These are phyloP conservation scores for Leucoma salicis DNA, from an alignment of 2,888 invertebrate species.

Conservation along the genomic window DNA sequence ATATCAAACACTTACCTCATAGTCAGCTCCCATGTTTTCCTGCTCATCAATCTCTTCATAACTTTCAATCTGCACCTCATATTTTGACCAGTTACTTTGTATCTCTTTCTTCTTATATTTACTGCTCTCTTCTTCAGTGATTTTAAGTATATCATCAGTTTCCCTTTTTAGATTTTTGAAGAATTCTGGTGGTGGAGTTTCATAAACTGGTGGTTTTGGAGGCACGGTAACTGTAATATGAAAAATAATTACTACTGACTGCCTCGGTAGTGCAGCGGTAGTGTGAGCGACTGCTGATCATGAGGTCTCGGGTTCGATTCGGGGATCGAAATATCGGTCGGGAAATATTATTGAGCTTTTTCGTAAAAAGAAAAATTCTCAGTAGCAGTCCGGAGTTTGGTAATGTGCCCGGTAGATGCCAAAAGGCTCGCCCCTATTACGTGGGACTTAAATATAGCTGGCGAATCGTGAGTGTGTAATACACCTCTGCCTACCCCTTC, in stretches of 20 bases:
- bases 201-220: slow-evolving; percentile 53
- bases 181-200: slow-evolving; percentile 68
- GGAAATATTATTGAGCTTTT: too few species aligned
- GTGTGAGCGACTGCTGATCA: too few species aligned
- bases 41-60: slow-evolving; percentile 73
- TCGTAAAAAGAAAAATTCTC: too few species aligned
- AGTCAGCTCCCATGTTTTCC: slow-evolving; percentile 72
- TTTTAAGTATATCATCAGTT: slow-evolving; percentile 73
- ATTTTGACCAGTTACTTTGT: slow-evolving; percentile 75
- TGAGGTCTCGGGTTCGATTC: too few species aligned
- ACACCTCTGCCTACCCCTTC: too few species aligned
- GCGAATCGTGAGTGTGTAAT: too few species aligned
- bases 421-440: too few species aligned
- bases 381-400: too few species aligned
- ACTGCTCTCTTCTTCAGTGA: slow-evolving; percentile 64
- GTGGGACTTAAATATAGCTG: too few species aligned
- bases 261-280: too few species aligned
- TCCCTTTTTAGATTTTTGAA: slow-evolving; percentile 66
- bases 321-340: too few species aligned
- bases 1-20: slow-evolving; percentile 62
- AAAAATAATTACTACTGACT: neutral
- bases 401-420: too few species aligned
- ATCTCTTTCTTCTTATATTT: slow-evolving; percentile 78
- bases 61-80: slow-evolving; percentile 73
- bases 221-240: slow-evolving; percentile 39